Evolutionary conservation across 2,888 invertebrate species (phyloP).

Genomic region (Rhyacophila evoluta): DNA sequence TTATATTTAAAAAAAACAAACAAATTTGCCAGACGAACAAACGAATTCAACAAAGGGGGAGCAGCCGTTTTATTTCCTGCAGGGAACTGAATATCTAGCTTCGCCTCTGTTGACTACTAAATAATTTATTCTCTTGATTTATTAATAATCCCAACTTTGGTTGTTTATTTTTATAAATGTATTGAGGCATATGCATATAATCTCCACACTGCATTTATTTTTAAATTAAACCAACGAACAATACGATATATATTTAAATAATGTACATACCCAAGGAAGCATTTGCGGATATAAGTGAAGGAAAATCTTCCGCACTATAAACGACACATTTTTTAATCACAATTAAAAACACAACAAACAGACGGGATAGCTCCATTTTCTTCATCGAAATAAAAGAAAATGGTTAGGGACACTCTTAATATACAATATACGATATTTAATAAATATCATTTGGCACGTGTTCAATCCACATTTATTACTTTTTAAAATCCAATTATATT

Average conservation of each 20-base stretch:
- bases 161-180: not conserved
- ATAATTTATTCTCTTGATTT: not conserved
- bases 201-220: not conserved
- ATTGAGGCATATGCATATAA: not conserved
- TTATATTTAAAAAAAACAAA: no score
- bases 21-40: no score
- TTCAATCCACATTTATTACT: not conserved
- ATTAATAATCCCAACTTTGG: not conserved
- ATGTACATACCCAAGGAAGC: constrained; percentile 77
- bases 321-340: not conserved
- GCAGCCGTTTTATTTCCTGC: no score
- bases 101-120: not conserved
- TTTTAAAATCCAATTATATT: constrained; percentile 12
- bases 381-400: not conserved
- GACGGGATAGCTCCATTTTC: not conserved
- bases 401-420: not conserved
- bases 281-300: constrained; percentile 79
- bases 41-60: no score
- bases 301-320: constrained; percentile 71
- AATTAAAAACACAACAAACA: not conserved
- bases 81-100: no score
- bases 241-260: no score
- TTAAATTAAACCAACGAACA: no score
- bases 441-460: not conserved
- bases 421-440: not conserved